phyloP scores from a whole-genome alignment of 2,888 invertebrate species.

The Polyploca ridens region DNA sequence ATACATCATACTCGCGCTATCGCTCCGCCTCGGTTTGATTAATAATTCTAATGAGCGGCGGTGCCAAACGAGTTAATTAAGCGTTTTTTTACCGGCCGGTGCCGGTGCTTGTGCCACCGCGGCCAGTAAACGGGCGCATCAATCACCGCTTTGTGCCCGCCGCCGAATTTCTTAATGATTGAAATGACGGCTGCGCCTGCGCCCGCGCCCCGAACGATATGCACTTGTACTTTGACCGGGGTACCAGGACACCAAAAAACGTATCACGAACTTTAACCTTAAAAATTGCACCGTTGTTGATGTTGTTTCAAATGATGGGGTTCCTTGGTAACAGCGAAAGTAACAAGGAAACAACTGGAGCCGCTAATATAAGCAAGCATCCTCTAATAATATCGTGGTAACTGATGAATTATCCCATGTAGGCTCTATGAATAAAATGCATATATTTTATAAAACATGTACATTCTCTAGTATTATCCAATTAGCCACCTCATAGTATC shows the following conservation, averaged over 20 bases:
- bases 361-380: too few relatives aligned
- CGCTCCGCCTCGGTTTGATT: constrained; percentile 81
- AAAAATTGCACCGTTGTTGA: not conserved
- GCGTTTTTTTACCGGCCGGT: constrained; percentile 72
- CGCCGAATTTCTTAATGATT: constrained; percentile 81
- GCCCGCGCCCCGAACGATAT: constrained; percentile 28
- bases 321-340: too few relatives aligned
- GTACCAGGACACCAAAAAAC: not conserved
- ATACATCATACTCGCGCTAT: constrained; percentile 82
- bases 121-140: constrained; percentile 82
- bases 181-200: constrained; percentile 62
- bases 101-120: constrained; percentile 65
- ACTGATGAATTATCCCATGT: too few relatives aligned
- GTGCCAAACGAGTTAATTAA: constrained; percentile 85
- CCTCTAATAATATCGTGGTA: too few relatives aligned
- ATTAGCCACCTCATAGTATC: too few relatives aligned
- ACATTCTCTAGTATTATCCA: too few relatives aligned
- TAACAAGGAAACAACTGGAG: too few relatives aligned
- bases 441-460: too few relatives aligned
- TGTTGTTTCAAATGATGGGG: not conserved
- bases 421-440: too few relatives aligned
- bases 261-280: not conserved
- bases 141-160: constrained; percentile 80
- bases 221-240: constrained; percentile 51
- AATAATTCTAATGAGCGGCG: constrained; percentile 84